phyloP scores from a whole-genome alignment of 2,113 vertebrate genomes.

The Istiophorus platypterus region DNA sequence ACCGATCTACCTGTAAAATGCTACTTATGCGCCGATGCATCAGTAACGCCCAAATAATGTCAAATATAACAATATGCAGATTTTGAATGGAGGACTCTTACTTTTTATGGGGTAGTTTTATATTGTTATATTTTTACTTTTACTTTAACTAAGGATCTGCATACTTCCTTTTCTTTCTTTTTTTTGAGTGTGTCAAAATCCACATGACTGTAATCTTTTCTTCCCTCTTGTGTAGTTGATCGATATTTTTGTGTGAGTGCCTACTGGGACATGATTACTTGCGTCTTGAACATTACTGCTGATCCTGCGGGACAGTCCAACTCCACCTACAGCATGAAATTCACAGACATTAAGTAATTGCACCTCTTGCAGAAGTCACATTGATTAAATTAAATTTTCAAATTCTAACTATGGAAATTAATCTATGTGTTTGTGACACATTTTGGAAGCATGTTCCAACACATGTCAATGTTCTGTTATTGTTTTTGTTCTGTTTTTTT shows the following conservation, averaged over 20 bases:
- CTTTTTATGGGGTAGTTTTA: not conserved
- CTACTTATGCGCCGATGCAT: not conserved
- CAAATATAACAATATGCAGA: not conserved
- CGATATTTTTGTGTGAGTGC: constrained; percentile 47
- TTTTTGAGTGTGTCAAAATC: not conserved
- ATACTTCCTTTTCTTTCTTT: not conserved
- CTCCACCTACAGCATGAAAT: constrained; percentile 45
- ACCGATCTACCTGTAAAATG: not conserved
- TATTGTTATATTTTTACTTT: not conserved
- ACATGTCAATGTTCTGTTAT: not conserved
- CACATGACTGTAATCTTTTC: not conserved
- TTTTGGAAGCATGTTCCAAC: not conserved
- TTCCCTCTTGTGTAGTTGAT: constrained; percentile 12
- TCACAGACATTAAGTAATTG: rapidly evolving
- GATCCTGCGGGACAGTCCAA: not conserved
- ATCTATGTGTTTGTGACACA: not conserved
- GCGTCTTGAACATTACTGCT: constrained; percentile 54
- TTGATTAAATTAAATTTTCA: not conserved
- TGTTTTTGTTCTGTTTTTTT: not conserved
- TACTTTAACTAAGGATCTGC: not conserved
- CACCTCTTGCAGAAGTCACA: not conserved
- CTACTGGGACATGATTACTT: constrained; percentile 46
- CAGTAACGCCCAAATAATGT: too few species aligned
- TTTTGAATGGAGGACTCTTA: not conserved
- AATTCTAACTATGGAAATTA: not conserved